A percentile compares a stretch with the other conserved stretches of the same genome.
phyloP scores from a whole-genome alignment of 2,113 vertebrate species.

The Drymodes brunneopygia region DNA sequence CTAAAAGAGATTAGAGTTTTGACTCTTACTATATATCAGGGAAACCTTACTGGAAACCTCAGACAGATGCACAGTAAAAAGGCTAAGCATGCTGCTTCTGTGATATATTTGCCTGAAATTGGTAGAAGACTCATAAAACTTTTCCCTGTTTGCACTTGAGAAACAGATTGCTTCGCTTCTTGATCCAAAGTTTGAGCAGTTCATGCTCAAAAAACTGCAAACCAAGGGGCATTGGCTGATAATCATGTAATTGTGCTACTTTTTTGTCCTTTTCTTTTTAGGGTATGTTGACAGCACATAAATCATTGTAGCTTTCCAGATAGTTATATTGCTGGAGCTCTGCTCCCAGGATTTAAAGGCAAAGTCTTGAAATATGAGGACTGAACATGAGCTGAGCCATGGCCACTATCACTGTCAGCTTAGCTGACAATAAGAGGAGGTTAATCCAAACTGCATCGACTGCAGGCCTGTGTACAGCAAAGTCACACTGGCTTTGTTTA shows the following conservation, averaged over 20 bases:
- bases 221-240: background rate
- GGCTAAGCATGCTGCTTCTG: constrained; percentile 63
- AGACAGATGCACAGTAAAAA: constrained; percentile 66
- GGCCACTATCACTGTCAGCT: background rate
- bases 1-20: constrained; percentile 64
- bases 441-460: background rate
- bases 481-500: constrained; percentile 3
- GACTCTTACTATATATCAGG: constrained; percentile 57
- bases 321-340: background rate
- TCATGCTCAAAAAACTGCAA: constrained; percentile 36
- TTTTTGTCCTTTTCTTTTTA: background rate
- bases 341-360: background rate
- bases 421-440: background rate
- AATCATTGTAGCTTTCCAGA: background rate
- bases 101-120: constrained; percentile 68
- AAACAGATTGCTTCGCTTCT: constrained; percentile 44
- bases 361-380: background rate
- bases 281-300: background rate
- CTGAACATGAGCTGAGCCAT: background rate
- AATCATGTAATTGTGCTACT: background rate
- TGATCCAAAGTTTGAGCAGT: constrained; percentile 18
- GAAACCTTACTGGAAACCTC: constrained; percentile 57
- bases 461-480: background rate
- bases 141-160: constrained; percentile 22
- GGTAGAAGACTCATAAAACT: constrained; percentile 56